Percentiles rank a stretch among this genome's conserved stretches.
Evolutionary conservation across 1,140 invertebrate genomes (phyloP).

Genomic region (Rhyacophila brunnea): DNA sequence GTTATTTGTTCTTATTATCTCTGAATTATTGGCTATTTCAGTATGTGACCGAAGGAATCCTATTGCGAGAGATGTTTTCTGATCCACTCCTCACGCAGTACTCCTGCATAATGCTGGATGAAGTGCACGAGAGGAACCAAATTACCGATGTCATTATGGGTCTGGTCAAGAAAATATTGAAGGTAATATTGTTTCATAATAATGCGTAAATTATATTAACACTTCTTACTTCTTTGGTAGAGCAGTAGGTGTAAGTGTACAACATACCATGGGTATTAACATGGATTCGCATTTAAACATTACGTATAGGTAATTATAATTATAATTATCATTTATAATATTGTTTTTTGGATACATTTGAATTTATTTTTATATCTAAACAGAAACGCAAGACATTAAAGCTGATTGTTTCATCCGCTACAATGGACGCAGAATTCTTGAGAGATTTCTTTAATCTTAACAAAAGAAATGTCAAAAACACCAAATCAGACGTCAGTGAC

Average conservation of each 20-base stretch:
- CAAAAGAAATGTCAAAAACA: constrained; percentile 41
- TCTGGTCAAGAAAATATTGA: constrained; percentile 88
- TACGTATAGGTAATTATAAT: too few species aligned
- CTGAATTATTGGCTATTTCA: too few species aligned
- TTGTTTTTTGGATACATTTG: too few species aligned
- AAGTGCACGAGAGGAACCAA: constrained; percentile 92
- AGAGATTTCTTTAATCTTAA: constrained; percentile 87
- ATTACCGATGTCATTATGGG: constrained; percentile 94
- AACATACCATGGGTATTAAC: too few species aligned
- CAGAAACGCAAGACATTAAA: constrained; percentile 82
- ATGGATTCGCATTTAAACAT: too few species aligned
- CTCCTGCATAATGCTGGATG: constrained; percentile 90
- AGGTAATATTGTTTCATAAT: too few species aligned
- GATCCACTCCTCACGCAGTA: constrained; percentile 91
- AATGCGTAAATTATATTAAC: too few species aligned
- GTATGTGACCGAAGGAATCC: constrained; percentile 95
- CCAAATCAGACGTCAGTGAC: constrained; percentile 39
- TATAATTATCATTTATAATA: too few species aligned
- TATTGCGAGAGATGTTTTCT: constrained; percentile 91
- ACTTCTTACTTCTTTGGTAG: too few species aligned
- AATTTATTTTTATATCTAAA: constrained; percentile 38
- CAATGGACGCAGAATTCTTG: constrained; percentile 87
- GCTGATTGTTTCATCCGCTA: constrained; percentile 92
- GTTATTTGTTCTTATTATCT: too few species aligned
- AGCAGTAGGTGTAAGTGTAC: too few species aligned